Percentiles rank a stretch among this genome's conserved stretches.
phyloP scores from a whole-genome alignment of 1,140 invertebrate species.

The Chionoecetes opilio region DNA sequence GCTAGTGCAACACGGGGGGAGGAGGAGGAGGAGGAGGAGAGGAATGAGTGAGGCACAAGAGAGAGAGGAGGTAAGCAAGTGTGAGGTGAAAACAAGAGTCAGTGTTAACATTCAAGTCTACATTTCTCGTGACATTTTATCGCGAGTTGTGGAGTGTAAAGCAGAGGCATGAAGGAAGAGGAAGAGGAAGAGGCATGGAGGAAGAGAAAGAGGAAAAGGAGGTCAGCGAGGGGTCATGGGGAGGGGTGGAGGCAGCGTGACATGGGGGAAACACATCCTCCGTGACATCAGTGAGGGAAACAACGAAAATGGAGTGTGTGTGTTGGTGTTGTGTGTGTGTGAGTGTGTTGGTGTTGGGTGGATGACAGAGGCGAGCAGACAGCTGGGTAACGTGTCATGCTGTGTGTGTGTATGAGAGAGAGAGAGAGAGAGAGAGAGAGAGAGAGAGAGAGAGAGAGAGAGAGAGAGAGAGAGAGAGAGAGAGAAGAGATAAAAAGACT shows the following conservation, averaged over 20 bases:
- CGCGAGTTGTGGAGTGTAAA: no score
- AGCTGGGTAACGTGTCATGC: background rate
- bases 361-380: background rate
- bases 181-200: no score
- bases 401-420: background rate
- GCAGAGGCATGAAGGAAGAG: no score
- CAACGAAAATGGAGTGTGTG: background rate
- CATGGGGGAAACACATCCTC: background rate
- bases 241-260: background rate
- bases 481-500: background rate
- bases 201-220: background rate
- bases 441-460: conserved; percentile 27
- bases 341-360: background rate
- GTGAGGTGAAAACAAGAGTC: background rate
- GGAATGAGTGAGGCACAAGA: background rate
- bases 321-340: background rate
- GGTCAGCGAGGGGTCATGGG: background rate
- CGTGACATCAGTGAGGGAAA: background rate
- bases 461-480: conserved; percentile 16
- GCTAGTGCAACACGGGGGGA: background rate
- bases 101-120: background rate
- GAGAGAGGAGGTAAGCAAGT: background rate
- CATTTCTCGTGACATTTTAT: background rate
- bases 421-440: conserved; percentile 27
- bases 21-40: background rate